Percentiles rank a stretch among this genome's conserved stretches.
phyloP scores from a whole-genome alignment of 2,797 vertebrate species.

The Chaunax sp. region DNA sequence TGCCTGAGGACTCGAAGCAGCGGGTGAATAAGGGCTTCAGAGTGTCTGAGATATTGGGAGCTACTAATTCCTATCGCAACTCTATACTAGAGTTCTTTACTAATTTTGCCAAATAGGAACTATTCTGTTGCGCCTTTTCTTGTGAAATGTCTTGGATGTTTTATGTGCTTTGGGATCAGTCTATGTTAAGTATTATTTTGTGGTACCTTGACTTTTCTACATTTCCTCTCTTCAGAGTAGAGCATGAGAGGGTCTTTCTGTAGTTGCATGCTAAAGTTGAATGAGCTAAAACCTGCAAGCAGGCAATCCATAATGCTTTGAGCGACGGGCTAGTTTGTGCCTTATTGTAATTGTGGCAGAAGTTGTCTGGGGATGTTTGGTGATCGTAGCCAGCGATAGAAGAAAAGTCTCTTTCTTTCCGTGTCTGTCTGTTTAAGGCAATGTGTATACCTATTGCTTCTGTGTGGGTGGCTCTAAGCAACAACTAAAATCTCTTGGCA shows the following conservation, averaged over 20 bases:
- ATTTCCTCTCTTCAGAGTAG: slow-evolving; percentile 50
- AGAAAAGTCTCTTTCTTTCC: slow-evolving; percentile 49
- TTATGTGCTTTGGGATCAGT: slow-evolving; percentile 56
- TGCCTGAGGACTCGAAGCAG: slow-evolving; percentile 88
- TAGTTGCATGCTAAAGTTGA: slow-evolving; percentile 66
- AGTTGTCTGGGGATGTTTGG: slow-evolving; percentile 26
- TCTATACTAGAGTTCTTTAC: slow-evolving; percentile 82
- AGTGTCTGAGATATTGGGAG: slow-evolving; percentile 86
- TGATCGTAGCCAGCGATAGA: slow-evolving; percentile 48
- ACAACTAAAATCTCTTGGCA: slow-evolving; percentile 79
- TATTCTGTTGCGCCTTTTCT: slow-evolving; percentile 39
- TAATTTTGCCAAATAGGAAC: slow-evolving; percentile 79
- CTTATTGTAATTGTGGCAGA: slow-evolving; percentile 43
- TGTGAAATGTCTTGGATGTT: slow-evolving; percentile 44
- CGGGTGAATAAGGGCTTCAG: slow-evolving; percentile 88
- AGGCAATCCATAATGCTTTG: slow-evolving; percentile 46
- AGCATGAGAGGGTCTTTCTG: slow-evolving; percentile 55
- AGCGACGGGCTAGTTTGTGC: slow-evolving; percentile 45
- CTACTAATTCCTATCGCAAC: slow-evolving; percentile 71
- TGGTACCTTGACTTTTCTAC: slow-evolving; percentile 39
- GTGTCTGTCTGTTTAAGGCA: slow-evolving; percentile 69
- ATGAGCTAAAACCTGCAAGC: slow-evolving; percentile 59
- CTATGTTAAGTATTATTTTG: slow-evolving; percentile 39
- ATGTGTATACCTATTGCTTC: slow-evolving; percentile 82
- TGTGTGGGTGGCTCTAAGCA: slow-evolving; percentile 82